Base-by-base conservation (phyloP, 1,140 invertebrate species). In the Ceratina japonica region DNA sequence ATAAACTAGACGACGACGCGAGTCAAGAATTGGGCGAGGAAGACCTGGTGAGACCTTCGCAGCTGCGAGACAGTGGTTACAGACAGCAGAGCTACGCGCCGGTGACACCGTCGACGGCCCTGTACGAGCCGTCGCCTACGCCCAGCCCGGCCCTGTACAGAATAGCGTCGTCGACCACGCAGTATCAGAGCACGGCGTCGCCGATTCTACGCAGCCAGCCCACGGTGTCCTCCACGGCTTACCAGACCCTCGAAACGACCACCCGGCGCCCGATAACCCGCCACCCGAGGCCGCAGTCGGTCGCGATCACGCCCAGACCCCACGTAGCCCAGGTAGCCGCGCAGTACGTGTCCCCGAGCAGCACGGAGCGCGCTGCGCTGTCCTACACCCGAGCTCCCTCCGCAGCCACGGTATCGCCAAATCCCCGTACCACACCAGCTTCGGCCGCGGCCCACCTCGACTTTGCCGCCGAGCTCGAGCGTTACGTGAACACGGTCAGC, bases 401-500 rank as follows among this genome's bases (percentile, higher is more conserved):
- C 65, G 81, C 93, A 16, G 91, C 93, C 12, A 89, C 91, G 61
- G 90, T 92, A 78, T 89, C 69, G 90, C 91, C 51, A 88, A 91
- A 52, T 89, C 92, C 44, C 86, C 92, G 77, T 91, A 92, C 78
- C 72, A 80, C 86, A 66, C 89, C 90, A 51, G 89, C 90, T 49
- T 89, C 92, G 51, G 87, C 87, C 79, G 82, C 92, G 22, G 90
- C 93, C 71, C 93, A 94, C 61, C 93, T 96, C 54, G 95, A 95
- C 89, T 96, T 96, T 73, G 95, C 95, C 54, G 94, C 94, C 15
- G 95, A 96, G 90, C 95, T 96, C 79, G 95, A 95, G 63, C 95
- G 95, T 85, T 96, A 96, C 93, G 95, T 96, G 85, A 94, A 95
- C 79, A 95, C 96, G n/a, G 95, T 95, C 81, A 94, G 94, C 86